Base-by-base conservation (phyloP, 2,113 vertebrate genomes). In the Caranx ignobilis region DNA sequence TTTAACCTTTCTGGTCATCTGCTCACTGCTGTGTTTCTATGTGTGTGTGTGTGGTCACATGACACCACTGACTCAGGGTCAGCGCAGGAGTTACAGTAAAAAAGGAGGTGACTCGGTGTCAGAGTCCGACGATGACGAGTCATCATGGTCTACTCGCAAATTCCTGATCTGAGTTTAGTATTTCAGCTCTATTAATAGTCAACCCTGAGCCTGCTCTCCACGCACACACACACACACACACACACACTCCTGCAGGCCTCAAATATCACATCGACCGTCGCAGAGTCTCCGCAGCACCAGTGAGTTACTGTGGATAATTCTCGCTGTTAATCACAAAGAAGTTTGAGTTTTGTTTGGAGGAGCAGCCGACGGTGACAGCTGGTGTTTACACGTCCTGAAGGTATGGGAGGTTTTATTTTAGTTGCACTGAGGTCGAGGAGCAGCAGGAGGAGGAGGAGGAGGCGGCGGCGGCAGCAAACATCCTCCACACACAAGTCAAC, bases 171-270 rank as follows among this genome's bases (percentile, higher is more conserved):
- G 60, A 76, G 91, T 91, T 92, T 94, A 90, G 85, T 67, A 81
- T 95, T 95, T 92, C 94, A 93, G 19, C 62, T 81, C 94, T 94
- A 95, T 92, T 90, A 93, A 94, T 94, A 94, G 92, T 55, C 66
- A 11, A 57, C 70, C 63, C 71, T 15, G 64, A 18, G 77, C 57
- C 75, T 77, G 61, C 47, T 74, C 75, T 72, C 52, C 74, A 39
- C 62, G 63, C 73, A 81, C 54, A 78, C 55, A 68, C 55, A 63
- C 56, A 72, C 35, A 72, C 65, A 68, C 56, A 71, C 74, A 64
- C 77, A 73, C n/a, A n/a, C 5, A 39, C 75, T 50, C 47, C 16
- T 31, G 50, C 56, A 45, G 66, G 79, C 71, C 85, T 93, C 88
- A 85, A 72, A 89, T 93, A 81, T 88, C 92, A 79, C 79, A 88